Base-by-base conservation (phyloP, 2,888 invertebrate genomes). In the Parnassius mnemosyne region DNA sequence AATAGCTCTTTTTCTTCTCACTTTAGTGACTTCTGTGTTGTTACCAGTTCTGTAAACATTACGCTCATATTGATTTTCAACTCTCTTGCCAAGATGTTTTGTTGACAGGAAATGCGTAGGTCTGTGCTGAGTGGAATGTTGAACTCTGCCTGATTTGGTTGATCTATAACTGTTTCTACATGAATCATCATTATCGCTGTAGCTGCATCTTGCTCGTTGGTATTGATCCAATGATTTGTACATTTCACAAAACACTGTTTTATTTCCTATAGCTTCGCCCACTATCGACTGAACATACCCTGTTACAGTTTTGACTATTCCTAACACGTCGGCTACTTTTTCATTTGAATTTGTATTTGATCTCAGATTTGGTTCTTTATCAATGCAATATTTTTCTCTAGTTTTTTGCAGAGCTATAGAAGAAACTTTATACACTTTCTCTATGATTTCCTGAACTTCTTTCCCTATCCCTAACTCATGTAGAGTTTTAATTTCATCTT, bases 311-410 rank as follows among this genome's bases (percentile, higher is more conserved):
- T 78, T 72, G 0, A 83, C 63, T 0, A 87, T 76, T 0, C 76
- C 76, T 34, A 79, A 20, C 3, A 83, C 65, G 59, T 84, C 84
- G 0, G 70, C 50, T 12, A 10, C 53, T 54, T 11, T 53, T 47
- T 7, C 52, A 1, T 12, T 63, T 34, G 25, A 49, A 42, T 52
- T 60, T 1, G 60, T 60, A 16, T 58, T 61, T 9, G 62, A 43
- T 67, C 61, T 69, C 10, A 67, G 25, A 52, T 49, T 53, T 2
- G 52, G 13, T 56, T 71, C 68, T 0, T 74, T 71, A 0, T 47
- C 54, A 11, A 85, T 83, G 60, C 89, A 89, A 46, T 80, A 76
- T 71, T 80, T 84, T 0, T 51, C 51, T 70, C 77, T 78, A 2
- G 81, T 79, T 1, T 80, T 79, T 0, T 70, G 69, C 0, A 90